Evolutionary conservation across 2,797 vertebrate species (phyloP).

Genomic region (Selene dorsalis): DNA sequence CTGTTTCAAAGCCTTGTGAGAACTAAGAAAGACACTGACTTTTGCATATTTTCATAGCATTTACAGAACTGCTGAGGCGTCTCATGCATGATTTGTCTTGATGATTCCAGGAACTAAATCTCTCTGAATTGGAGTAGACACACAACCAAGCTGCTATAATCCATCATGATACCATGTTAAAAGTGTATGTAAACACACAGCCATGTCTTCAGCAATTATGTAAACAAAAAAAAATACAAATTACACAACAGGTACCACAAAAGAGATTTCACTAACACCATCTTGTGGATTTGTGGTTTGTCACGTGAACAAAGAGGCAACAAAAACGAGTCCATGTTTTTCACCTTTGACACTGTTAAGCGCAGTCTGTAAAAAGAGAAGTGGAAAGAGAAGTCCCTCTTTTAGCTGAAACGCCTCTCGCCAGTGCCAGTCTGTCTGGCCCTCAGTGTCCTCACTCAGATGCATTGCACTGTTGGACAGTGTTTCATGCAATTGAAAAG

Average conservation of each 20-base stretch:
- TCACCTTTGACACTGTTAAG: conserved; percentile 20
- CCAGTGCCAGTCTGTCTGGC: background rate
- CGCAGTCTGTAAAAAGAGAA: conserved; percentile 47
- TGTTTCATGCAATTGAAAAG: conserved; percentile 5
- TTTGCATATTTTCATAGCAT: conserved; percentile 1
- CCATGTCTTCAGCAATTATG: background rate
- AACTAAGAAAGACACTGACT: background rate
- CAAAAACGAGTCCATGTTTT: conserved; percentile 4
- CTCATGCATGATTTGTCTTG: conserved; percentile 9
- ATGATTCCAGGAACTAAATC: background rate
- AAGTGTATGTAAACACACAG: background rate
- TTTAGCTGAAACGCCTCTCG: conserved; percentile 7
- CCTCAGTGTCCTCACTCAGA: background rate
- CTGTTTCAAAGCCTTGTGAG: background rate
- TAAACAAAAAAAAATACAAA: background rate
- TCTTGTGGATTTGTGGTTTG: background rate
- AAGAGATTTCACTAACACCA: background rate
- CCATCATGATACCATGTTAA: background rate
- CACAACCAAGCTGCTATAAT: background rate
- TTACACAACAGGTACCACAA: background rate
- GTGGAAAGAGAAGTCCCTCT: conserved; percentile 54
- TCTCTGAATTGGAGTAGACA: too few species aligned
- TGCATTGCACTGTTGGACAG: background rate
- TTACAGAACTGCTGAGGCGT: background rate
- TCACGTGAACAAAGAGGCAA: background rate